These are phyloP conservation scores for Octonoba sinensis DNA, from an alignment of 2,888 invertebrate genomes.

Conservation along the genomic window DNA sequence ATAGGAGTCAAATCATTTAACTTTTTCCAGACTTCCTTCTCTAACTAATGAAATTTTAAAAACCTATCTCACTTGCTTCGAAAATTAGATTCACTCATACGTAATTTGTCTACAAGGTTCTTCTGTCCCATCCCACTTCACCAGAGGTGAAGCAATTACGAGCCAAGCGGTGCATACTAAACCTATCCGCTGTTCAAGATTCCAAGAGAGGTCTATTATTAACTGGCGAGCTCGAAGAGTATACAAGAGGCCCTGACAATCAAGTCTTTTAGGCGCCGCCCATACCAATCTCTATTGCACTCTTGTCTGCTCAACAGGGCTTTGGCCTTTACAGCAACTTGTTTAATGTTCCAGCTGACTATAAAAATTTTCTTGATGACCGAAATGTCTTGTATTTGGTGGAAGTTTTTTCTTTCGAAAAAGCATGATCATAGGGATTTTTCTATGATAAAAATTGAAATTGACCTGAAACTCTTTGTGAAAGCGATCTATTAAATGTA, in stretches of 20 bases:
- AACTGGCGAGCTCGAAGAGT: conserved; percentile 31
- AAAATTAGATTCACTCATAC: conserved; percentile 49
- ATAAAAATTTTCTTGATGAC: neutral
- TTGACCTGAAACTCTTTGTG: too few species aligned
- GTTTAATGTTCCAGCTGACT: conserved; percentile 5
- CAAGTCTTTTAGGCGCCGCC: conserved; percentile 34
- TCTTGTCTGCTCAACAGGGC: conserved; percentile 11
- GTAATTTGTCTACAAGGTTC: conserved; percentile 46
- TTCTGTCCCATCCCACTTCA: conserved; percentile 23
- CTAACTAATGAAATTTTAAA: too few species aligned
- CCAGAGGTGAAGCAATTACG: conserved; percentile 48
- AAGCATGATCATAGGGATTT: too few species aligned
- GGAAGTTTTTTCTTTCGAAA: too few species aligned
- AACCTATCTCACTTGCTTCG: neutral
- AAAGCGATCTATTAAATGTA: too few species aligned
- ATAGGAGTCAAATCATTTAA: too few species aligned
- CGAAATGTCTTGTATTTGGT: too few species aligned
- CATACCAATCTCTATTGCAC: conserved; percentile 25
- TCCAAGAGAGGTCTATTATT: conserved; percentile 49
- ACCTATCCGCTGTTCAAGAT: conserved; percentile 42
- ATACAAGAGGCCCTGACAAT: conserved; percentile 47
- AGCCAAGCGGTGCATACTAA: conserved; percentile 42
- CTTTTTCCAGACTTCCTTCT: too few species aligned
- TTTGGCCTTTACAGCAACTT: conserved; percentile 25
- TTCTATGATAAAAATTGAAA: too few species aligned